Conservation (phyloP, 2,797 vertebrate genomes). For the Clarias platycephalus region DNA sequence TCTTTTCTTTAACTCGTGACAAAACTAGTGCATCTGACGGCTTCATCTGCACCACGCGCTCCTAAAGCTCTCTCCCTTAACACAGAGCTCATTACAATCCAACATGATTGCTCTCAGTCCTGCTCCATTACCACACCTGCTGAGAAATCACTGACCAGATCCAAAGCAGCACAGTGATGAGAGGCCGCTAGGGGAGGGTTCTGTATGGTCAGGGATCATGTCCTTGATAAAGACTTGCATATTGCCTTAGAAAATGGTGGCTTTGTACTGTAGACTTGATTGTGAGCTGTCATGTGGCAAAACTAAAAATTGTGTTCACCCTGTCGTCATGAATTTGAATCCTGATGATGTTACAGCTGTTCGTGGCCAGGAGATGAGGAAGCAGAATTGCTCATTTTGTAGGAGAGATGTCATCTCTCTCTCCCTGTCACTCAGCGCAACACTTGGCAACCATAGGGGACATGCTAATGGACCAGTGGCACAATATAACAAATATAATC, state of each 20-base stretch:
- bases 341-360: neutral
- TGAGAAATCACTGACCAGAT: slow-evolving; percentile 3
- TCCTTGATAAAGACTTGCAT: neutral
- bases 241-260: neutral
- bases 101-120: neutral
- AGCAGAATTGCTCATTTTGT: neutral
- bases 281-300: too few relatives aligned
- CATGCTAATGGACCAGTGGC: too few relatives aligned
- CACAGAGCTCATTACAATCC: slow-evolving; percentile 25
- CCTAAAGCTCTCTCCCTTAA: neutral
- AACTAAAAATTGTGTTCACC: neutral
- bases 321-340: neutral
- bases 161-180: slow-evolving; percentile 12
- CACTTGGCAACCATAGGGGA: neutral
- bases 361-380: too few relatives aligned
- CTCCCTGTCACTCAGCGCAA: neutral
- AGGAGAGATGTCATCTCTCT: neutral
- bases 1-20: neutral
- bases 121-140: slow-evolving; percentile 4
- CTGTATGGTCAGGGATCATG: neutral
- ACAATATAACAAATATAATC: neutral
- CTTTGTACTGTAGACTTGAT: neutral
- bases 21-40: neutral
- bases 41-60: neutral
- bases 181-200: neutral